These are phyloP conservation scores for Crotalus horridus DNA, from an alignment of 2,113 vertebrate species.

Conservation along the genomic window DNA sequence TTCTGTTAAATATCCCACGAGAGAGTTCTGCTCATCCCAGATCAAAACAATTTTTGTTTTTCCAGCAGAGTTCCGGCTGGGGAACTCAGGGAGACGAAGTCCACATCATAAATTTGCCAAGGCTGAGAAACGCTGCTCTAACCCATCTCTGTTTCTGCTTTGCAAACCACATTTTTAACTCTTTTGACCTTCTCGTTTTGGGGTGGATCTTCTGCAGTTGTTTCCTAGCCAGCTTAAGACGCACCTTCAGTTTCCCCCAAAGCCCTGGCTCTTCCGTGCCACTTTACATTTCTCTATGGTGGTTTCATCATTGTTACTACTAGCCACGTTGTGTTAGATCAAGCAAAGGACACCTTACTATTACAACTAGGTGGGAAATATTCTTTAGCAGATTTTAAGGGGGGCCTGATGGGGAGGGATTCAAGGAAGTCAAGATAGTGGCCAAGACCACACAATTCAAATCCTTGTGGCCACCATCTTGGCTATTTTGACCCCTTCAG, in stretches of 20 bases:
- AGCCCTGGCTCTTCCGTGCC: background rate
- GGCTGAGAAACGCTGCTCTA: background rate
- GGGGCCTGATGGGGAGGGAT: background rate
- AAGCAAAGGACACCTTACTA: background rate
- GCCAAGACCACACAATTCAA: background rate
- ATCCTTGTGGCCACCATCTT: background rate
- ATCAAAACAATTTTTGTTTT: background rate
- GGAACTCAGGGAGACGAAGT: background rate
- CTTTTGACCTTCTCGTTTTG: background rate
- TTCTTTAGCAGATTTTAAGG: background rate
- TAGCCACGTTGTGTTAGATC: background rate
- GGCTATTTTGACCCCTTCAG: background rate
- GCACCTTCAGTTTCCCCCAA: background rate
- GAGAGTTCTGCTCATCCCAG: background rate
- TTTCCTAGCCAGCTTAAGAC: background rate
- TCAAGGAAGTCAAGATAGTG: background rate
- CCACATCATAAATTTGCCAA: background rate
- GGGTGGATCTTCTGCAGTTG: background rate
- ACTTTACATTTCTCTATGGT: background rate
- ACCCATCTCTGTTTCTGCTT: background rate
- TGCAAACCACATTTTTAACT: background rate
- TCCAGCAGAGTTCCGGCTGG: background rate
- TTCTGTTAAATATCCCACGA: background rate
- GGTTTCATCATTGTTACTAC: background rate
- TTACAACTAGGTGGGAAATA: background rate